Percentiles rank a stretch among this genome's conserved stretches.
Evolutionary conservation across 2,797 vertebrate species (phyloP).

Genomic region (Falco cherrug): DNA sequence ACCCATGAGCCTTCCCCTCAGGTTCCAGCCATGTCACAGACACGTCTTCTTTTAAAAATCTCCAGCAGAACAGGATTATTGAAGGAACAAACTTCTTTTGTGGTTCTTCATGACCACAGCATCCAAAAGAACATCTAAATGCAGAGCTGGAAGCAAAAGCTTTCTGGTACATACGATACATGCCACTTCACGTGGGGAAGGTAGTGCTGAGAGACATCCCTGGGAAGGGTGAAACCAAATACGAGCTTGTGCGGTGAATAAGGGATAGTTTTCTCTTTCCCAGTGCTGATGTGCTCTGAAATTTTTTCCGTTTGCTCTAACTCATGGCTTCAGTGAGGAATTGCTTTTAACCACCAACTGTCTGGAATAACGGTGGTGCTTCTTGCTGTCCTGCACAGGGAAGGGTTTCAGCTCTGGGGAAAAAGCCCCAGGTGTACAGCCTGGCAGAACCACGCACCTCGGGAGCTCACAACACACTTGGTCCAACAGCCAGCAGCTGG

Average conservation of each 20-base stretch:
- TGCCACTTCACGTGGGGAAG: not conserved
- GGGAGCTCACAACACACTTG: not conserved
- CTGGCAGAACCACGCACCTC: not conserved
- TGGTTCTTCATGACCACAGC: not conserved
- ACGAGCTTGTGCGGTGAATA: not conserved
- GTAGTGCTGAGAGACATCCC: too few species aligned
- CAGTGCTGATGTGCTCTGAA: not conserved
- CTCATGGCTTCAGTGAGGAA: not conserved
- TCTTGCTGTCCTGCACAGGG: not conserved
- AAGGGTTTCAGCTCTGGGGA: not conserved
- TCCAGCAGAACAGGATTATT: not conserved
- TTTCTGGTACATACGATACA: not conserved
- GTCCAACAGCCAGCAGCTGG: not conserved
- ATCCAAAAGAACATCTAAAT: not conserved
- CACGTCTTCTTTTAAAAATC: not conserved
- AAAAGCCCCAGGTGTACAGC: not conserved
- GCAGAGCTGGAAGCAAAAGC: not conserved
- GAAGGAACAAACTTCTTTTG: not conserved
- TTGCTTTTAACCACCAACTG: not conserved
- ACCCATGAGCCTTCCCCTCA: not conserved
- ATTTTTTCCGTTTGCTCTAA: not conserved
- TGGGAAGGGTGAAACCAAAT: not conserved
- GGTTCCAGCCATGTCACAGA: not conserved
- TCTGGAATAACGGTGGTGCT: not conserved
- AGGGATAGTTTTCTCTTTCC: not conserved